phyloP scores from a whole-genome alignment of 2,113 vertebrate genomes.

The Halichoerus grypus region DNA sequence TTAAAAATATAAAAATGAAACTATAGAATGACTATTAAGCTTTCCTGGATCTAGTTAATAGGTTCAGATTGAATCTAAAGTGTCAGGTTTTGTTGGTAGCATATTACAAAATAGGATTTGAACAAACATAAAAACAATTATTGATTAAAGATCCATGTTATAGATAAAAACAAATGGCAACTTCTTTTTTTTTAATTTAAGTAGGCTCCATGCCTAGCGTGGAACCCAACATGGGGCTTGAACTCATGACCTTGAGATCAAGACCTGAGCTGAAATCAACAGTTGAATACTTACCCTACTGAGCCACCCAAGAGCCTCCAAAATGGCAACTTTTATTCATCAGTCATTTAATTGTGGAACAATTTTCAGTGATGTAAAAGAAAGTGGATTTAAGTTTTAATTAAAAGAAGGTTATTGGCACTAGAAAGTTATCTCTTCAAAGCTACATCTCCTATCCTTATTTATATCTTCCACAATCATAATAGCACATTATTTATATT shows the following conservation, averaged over 20 bases:
- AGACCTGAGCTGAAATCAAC: not conserved
- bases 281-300: not conserved
- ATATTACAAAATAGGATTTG: not conserved
- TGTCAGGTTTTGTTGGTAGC: not conserved
- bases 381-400: not conserved
- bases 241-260: not conserved
- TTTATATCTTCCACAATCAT: not conserved
- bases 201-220: not conserved
- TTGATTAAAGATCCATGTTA: not conserved
- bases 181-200: not conserved
- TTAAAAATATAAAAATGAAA: not conserved
- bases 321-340: not conserved
- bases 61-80: not conserved
- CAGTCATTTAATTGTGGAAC: not conserved
- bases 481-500: not conserved
- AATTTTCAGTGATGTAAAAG: not conserved
- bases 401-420: not conserved
- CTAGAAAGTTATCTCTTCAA: not conserved
- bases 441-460: not conserved
- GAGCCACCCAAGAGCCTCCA: not conserved
- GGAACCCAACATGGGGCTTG: not conserved
- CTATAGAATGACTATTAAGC: rapidly evolving
- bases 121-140: not conserved
- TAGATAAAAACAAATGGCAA: slow-evolving; percentile 36
- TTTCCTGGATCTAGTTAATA: not conserved